phyloP scores from a whole-genome alignment of 2,113 vertebrate species.

The Anser brachyrhynchus region DNA sequence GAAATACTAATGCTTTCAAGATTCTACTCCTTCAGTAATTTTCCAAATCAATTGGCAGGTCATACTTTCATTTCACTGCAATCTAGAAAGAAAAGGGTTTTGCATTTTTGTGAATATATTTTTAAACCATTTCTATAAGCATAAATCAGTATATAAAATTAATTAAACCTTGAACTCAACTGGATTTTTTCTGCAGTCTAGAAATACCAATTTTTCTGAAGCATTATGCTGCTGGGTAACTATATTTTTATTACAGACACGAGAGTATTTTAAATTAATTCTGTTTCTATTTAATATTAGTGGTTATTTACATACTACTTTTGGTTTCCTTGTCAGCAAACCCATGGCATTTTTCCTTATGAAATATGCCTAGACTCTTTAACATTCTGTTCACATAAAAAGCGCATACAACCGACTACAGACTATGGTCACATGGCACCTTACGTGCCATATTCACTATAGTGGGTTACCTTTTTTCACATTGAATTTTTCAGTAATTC shows the following conservation, averaged over 20 bases:
- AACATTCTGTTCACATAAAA: background rate
- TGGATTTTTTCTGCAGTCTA: background rate
- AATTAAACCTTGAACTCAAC: background rate
- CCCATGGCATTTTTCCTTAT: background rate
- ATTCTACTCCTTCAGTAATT: background rate
- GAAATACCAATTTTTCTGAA: background rate
- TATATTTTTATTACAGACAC: background rate
- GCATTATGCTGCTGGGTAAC: background rate
- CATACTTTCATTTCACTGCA: background rate
- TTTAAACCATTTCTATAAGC: background rate
- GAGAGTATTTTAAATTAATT: background rate
- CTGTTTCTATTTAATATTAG: background rate
- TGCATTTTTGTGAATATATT: background rate
- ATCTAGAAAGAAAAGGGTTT: background rate
- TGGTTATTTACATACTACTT: background rate
- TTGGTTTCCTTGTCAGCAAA: background rate
- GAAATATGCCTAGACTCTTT: background rate
- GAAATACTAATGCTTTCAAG: background rate
- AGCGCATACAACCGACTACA: background rate
- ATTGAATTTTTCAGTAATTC: background rate
- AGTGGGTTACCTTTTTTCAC: background rate
- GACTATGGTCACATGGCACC: background rate
- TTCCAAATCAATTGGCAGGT: background rate
- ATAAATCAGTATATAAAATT: background rate
- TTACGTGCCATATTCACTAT: background rate